A percentile compares a stretch with the other conserved stretches of the same genome.
These are phyloP conservation scores for Canis aureus DNA, from an alignment of 2,113 vertebrate genomes.

Conservation along the genomic window DNA sequence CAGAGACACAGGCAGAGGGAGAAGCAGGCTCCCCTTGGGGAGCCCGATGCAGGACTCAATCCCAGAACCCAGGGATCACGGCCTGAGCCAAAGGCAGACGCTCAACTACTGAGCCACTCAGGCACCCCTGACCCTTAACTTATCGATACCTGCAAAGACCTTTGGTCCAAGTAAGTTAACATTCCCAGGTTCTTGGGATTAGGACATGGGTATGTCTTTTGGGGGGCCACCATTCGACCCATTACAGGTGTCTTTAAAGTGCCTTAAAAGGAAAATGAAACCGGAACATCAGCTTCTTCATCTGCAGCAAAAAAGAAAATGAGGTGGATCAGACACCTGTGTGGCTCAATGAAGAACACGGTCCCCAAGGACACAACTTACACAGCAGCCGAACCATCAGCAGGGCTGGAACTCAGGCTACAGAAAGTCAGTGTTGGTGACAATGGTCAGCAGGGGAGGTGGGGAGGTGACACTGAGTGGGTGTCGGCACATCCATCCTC, in stretches of 20 bases:
- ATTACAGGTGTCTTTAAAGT: neutral
- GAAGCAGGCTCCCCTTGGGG: too few species aligned
- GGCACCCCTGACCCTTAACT: neutral
- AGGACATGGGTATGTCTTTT: neutral
- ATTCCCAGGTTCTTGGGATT: neutral
- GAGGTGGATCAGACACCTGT: accelerated
- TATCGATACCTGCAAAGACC: neutral
- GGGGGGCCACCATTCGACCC: neutral
- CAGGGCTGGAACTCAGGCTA: neutral
- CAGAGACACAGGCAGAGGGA: too few species aligned
- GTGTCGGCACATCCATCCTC: accelerated
- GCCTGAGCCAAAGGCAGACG: too few species aligned
- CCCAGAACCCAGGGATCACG: too few species aligned
- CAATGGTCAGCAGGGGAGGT: accelerated
- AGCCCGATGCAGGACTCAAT: too few species aligned
- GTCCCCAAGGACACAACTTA: neutral
- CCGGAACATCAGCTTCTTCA: neutral
- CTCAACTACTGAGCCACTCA: too few species aligned
- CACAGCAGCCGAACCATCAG: accelerated
- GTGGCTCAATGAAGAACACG: neutral
- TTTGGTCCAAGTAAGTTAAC: neutral
- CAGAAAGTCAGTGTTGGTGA: neutral
- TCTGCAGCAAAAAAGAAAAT: neutral
- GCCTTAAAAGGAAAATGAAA: neutral
- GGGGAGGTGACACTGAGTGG: neutral